These are phyloP conservation scores for Phenganax stokvisi DNA, from an alignment of 92 coral and sea anemone genomes.

Conservation along the genomic window DNA sequence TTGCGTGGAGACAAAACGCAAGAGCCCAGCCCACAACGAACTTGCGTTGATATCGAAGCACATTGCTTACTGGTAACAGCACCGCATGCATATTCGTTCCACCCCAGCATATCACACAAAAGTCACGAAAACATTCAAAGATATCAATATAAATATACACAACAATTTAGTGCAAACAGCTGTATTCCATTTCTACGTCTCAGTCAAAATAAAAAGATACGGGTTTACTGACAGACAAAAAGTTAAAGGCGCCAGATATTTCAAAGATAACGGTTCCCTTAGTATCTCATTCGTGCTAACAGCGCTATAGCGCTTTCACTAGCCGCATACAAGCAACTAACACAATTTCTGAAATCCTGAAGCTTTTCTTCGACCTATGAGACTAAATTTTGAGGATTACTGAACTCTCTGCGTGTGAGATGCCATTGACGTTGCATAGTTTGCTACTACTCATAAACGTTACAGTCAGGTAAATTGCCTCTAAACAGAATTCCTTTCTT, in stretches of 20 bases:
- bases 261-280: constrained; percentile 11
- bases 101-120: not conserved
- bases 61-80: not conserved
- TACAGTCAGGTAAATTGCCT: constrained; percentile 2
- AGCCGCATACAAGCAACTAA: not conserved
- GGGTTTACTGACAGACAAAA: constrained; percentile 34
- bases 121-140: not conserved
- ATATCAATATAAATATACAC: not conserved
- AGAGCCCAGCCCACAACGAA: not conserved
- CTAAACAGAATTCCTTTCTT: constrained; percentile 22
- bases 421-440: not conserved
- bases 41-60: constrained; percentile 3
- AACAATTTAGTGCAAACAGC: constrained; percentile 29
- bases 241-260: constrained; percentile 30
- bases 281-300: constrained; percentile 2
- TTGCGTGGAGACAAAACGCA: constrained; percentile 7
- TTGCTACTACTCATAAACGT: not conserved
- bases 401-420: not conserved
- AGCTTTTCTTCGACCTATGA: not conserved
- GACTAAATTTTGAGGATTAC: not conserved
- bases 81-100: not conserved
- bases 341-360: not conserved
- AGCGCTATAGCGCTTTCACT: not conserved
- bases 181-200: constrained; percentile 32
- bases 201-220: constrained; percentile 31